These are phyloP conservation scores for Caenorhabditis wallacei DNA, from an alignment of 2,888 invertebrate species.

Conservation along the genomic window DNA sequence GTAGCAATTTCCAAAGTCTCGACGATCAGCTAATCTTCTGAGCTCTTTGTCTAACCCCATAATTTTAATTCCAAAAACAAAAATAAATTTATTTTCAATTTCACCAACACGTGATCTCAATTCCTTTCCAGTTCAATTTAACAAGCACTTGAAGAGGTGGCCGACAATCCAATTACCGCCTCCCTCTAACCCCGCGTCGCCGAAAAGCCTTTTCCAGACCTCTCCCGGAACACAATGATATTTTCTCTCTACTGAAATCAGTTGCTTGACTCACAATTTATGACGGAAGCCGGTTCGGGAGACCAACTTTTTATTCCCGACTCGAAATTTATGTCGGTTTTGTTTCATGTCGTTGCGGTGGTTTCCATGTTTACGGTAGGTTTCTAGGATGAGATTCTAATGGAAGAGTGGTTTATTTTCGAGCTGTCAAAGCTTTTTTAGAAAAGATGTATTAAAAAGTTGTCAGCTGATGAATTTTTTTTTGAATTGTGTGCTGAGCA, in stretches of 20 bases:
- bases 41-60: too few relatives aligned
- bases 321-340: slow-evolving; percentile 40
- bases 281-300: slow-evolving; percentile 32
- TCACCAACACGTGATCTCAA: slow-evolving; percentile 15
- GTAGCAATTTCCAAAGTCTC: slow-evolving; percentile 29
- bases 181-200: slow-evolving; percentile 19
- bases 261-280: slow-evolving; percentile 47
- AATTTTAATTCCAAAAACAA: not conserved
- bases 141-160: slow-evolving; percentile 12
- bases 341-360: slow-evolving; percentile 46
- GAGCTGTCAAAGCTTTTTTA: too few relatives aligned
- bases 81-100: slow-evolving; percentile 11
- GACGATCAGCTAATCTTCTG: not conserved
- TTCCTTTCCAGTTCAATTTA: not conserved
- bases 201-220: slow-evolving; percentile 30
- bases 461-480: not conserved
- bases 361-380: slow-evolving; percentile 45
- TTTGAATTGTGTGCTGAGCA: too few relatives aligned
- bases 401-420: too few relatives aligned
- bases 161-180: slow-evolving; percentile 35
- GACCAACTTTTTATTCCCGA: slow-evolving; percentile 49
- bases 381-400: too few relatives aligned
- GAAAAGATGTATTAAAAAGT: not conserved
- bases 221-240: slow-evolving; percentile 36
- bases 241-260: slow-evolving; percentile 12